A percentile compares a stretch with the other conserved stretches of the same genome.
These are phyloP conservation scores for Calliopum simillimum DNA, from an alignment of 2,888 invertebrate genomes.

Conservation along the genomic window DNA sequence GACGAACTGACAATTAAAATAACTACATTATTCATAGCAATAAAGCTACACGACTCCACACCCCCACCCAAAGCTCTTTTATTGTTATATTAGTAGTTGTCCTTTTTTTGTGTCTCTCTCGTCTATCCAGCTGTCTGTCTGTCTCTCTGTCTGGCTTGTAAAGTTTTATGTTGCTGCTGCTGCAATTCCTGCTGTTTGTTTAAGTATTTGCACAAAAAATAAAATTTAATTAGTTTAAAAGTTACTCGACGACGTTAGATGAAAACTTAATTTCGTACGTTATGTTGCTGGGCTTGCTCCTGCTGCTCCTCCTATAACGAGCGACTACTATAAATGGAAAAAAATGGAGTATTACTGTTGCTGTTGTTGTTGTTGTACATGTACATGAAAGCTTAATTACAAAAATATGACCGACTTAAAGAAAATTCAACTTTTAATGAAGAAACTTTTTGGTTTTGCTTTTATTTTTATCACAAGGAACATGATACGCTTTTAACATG, in stretches of 20 bases:
- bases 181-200: background rate
- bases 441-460: constrained; percentile 24
- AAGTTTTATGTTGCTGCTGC: background rate
- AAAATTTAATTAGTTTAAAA: constrained; percentile 36
- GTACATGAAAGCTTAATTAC: constrained; percentile 24
- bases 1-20: too few species aligned
- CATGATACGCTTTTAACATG: constrained; percentile 2
- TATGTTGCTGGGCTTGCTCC: constrained; percentile 8
- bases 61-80: too few species aligned
- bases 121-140: too few species aligned
- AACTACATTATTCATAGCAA: too few species aligned
- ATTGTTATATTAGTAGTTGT: too few species aligned
- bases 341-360: too few species aligned
- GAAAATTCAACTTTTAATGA: constrained; percentile 29
- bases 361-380: too few species aligned
- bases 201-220: constrained; percentile 15
- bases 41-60: too few species aligned
- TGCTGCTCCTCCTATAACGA: background rate
- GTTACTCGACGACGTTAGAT: constrained; percentile 20
- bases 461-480: background rate
- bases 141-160: too few species aligned
- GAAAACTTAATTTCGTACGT: constrained; percentile 25
- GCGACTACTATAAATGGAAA: too few species aligned
- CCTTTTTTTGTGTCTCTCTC: too few species aligned
- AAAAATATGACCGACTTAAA: constrained; percentile 26